These are phyloP conservation scores for Sphaerophoria rueppellii DNA, from an alignment of 2,888 invertebrate genomes.

Conservation along the genomic window DNA sequence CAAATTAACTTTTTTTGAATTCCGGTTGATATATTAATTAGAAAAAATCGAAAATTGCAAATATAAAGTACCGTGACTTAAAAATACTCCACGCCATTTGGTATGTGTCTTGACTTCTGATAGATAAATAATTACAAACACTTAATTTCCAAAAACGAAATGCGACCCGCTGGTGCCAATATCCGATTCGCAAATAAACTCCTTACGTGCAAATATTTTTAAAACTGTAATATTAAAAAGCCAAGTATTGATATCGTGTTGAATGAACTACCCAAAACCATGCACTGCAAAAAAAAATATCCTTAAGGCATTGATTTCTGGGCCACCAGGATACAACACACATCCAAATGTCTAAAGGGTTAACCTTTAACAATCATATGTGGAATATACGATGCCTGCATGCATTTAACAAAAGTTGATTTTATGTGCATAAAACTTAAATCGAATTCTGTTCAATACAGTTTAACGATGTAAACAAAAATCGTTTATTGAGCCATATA, in stretches of 20 bases:
- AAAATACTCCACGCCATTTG: constrained; percentile 77
- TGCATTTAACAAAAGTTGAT: too few relatives aligned
- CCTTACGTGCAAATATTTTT: constrained; percentile 32
- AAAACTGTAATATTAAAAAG: constrained; percentile 20
- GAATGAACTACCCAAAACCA: constrained; percentile 58
- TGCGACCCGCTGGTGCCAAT: constrained; percentile 44
- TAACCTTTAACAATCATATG: constrained; percentile 29
- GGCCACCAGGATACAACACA: constrained; percentile 1
- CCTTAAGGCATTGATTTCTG: constrained; percentile 58
- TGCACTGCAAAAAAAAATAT: constrained; percentile 60
- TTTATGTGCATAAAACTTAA: constrained; percentile 11
- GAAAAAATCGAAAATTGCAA: too few relatives aligned
- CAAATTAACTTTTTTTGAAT: too few relatives aligned
- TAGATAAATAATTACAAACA: constrained; percentile 23
- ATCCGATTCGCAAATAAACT: constrained; percentile 39
- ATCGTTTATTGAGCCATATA: constrained; percentile 33
- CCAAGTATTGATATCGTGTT: constrained; percentile 59
- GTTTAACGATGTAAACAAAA: constrained; percentile 4
- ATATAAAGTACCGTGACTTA: constrained; percentile 77
- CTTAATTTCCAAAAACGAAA: constrained; percentile 7
- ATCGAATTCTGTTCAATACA: constrained; percentile 3
- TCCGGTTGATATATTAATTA: too few relatives aligned
- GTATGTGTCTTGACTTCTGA: constrained; percentile 37
- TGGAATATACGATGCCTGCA: too few relatives aligned
- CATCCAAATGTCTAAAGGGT: constrained; percentile 5